A percentile compares a stretch with the other conserved stretches of the same genome.
These are phyloP conservation scores for Actinostola sp. DNA, from an alignment of 92 coral and sea anemone species.

Conservation along the genomic window DNA sequence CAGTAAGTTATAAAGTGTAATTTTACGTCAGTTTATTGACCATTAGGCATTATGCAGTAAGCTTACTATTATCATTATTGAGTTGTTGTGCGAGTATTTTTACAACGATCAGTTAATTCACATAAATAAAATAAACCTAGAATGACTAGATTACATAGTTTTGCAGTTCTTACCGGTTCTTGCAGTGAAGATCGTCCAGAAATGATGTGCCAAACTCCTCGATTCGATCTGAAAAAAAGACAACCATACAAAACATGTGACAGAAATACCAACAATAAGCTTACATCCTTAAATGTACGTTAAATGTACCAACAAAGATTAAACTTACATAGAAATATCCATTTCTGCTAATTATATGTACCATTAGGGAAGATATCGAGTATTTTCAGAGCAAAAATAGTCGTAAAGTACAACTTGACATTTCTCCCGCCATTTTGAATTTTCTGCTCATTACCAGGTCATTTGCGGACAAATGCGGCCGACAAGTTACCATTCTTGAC, in stretches of 20 bases:
- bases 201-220: conserved; percentile 76
- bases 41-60: not conserved
- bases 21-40: not conserved
- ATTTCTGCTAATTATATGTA: not conserved
- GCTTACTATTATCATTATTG: too few species aligned
- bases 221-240: conserved; percentile 50
- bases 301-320: not conserved
- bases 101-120: not conserved
- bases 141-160: not conserved
- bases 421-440: conserved; percentile 58
- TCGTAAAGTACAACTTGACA: not conserved
- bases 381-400: not conserved
- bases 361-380: not conserved
- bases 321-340: conserved; percentile 19
- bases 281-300: not conserved
- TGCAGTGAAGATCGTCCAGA: conserved; percentile 73
- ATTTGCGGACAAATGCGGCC: not conserved
- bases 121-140: not conserved
- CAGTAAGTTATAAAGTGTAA: too few species aligned
- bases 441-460: conserved; percentile 1
- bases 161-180: conserved; percentile 60
- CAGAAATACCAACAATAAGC: not conserved
- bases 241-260: not conserved
- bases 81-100: not conserved
- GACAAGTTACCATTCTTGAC: too few species aligned